These are phyloP conservation scores for Lacerta viridis DNA, from an alignment of 2,797 vertebrate genomes.

Conservation along the genomic window DNA sequence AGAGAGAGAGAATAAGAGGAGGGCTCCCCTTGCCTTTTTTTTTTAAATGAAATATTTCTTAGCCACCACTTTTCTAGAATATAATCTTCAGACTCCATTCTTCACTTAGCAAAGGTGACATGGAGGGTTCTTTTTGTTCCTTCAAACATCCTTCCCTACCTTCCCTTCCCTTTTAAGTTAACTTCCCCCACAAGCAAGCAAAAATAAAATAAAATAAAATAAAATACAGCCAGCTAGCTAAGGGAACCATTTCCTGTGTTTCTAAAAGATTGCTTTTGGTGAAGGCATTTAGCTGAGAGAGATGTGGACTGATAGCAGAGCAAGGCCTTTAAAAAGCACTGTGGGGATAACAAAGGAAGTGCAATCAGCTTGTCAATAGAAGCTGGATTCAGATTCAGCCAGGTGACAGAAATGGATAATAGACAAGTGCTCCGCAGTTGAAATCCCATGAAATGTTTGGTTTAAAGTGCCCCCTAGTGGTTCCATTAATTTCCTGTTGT, in stretches of 20 bases:
- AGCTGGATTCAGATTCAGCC: conserved; percentile 14
- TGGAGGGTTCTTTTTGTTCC: fast-evolving
- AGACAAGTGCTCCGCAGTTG: background rate
- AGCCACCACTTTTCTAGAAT: background rate
- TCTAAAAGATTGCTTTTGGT: fast-evolving
- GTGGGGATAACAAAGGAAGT: conserved; percentile 24
- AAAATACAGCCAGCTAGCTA: fast-evolving
- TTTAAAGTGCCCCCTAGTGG: conserved; percentile 46
- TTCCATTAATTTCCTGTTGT: fast-evolving
- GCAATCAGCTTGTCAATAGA: conserved; percentile 38
- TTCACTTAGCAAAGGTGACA: fast-evolving
- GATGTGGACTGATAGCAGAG: fast-evolving
- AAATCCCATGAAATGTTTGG: background rate
- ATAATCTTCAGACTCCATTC: fast-evolving
- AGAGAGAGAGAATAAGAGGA: background rate
- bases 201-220: no score
- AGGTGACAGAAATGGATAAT: background rate
- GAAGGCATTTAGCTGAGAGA: fast-evolving
- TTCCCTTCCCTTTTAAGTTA: no score
- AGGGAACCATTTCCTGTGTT: fast-evolving
- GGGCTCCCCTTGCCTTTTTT: background rate
- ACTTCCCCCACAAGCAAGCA: no score
- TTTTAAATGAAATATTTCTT: background rate
- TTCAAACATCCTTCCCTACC: fast-evolving
- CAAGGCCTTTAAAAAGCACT: background rate